phyloP scores from a whole-genome alignment of 2,888 invertebrate genomes.

The Cheilosia urbana region DNA sequence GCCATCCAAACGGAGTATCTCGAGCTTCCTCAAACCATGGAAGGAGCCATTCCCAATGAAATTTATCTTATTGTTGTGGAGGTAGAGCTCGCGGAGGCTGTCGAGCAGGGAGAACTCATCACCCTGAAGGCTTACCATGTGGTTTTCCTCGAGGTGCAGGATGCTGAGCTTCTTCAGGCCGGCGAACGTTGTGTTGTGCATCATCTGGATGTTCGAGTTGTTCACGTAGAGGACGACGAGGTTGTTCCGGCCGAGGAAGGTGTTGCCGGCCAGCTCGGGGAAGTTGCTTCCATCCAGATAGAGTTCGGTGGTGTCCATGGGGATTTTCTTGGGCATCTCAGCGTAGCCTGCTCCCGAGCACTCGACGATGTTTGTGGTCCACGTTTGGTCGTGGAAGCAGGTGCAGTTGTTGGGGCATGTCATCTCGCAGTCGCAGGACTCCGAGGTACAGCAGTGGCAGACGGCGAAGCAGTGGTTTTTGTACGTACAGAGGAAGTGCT shows the following conservation, averaged over 20 bases:
- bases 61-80: constrained; percentile 93
- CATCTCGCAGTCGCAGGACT: constrained; percentile 98
- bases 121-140: constrained; percentile 90
- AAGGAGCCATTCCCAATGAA: constrained; percentile 94
- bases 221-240: constrained; percentile 94
- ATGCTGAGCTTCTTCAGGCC: constrained; percentile 91
- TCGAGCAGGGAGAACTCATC: constrained; percentile 93
- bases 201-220: constrained; percentile 92
- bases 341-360: constrained; percentile 93
- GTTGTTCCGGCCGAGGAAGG: constrained; percentile 96
- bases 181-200: constrained; percentile 96
- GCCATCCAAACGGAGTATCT: constrained; percentile 93
- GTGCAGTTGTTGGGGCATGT: constrained; percentile 97
- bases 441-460: constrained; percentile 98
- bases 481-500: constrained; percentile 96
- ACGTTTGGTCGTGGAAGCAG: constrained; percentile 97
- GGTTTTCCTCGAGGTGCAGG: constrained; percentile 94
- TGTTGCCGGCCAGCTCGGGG: constrained; percentile 93
- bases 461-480: constrained; percentile 96
- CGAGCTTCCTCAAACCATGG: constrained; percentile 90
- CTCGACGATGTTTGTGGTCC: constrained; percentile 96
- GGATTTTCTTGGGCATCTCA: constrained; percentile 93
- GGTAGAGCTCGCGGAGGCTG: constrained; percentile 92
- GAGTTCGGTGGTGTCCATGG: constrained; percentile 98
- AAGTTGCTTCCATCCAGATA: constrained; percentile 97